These are phyloP conservation scores for Diprion similis DNA, from an alignment of 1,140 invertebrate genomes.

Conservation along the genomic window DNA sequence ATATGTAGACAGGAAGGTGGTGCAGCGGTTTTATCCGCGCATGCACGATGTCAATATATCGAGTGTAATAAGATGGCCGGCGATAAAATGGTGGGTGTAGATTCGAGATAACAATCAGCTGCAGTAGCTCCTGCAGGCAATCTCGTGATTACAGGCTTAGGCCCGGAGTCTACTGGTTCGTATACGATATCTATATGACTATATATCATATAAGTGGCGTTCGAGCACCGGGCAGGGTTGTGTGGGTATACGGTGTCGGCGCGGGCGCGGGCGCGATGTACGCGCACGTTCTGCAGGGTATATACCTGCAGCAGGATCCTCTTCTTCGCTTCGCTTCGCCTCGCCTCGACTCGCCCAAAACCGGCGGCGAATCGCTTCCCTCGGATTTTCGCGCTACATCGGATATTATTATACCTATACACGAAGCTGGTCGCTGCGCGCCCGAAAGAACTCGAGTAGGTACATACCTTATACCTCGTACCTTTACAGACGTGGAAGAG, in stretches of 20 bases:
- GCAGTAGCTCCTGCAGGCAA: conserved; percentile 59
- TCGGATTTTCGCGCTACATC: background rate
- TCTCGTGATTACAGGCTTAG: conserved; percentile 60
- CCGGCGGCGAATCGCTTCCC: background rate
- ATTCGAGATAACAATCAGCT: conserved; percentile 62
- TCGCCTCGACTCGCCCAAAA: background rate
- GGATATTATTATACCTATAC: background rate
- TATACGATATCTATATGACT: conserved; percentile 5
- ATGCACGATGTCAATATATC: conserved; percentile 60
- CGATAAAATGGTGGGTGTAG: conserved; percentile 62
- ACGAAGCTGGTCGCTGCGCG: conserved; percentile 29
- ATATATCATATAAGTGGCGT: conserved; percentile 26
- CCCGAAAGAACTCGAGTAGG: background rate
- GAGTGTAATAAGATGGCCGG: conserved; percentile 59
- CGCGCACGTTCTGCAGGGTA: conserved; percentile 17
- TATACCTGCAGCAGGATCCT: background rate
- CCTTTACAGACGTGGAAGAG: background rate
- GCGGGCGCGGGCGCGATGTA: conserved; percentile 20
- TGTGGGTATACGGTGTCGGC: conserved; percentile 8
- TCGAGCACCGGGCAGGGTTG: conserved; percentile 9
- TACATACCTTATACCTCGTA: background rate
- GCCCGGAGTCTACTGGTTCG: background rate
- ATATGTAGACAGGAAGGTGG: too few relatives aligned
- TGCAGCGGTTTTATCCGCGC: conserved; percentile 13
- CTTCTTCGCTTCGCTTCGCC: background rate